Percentiles rank a stretch among this genome's conserved stretches.
Conservation (phyloP, 1,140 invertebrate species). For the Drosophila burlai region DNA sequence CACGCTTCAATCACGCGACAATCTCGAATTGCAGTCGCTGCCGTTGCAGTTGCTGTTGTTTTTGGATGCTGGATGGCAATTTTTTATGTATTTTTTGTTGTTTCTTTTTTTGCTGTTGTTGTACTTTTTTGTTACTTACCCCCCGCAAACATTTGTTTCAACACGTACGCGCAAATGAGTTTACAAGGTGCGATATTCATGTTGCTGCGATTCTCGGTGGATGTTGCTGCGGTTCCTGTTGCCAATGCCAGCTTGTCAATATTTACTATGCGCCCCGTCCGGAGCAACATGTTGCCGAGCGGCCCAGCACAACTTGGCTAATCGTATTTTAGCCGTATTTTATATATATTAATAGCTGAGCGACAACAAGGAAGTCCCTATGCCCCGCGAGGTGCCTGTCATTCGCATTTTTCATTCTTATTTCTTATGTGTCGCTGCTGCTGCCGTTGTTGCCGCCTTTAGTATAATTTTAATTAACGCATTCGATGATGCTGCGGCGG, state of each 20-base stretch:
- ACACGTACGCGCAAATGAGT: conserved; percentile 85
- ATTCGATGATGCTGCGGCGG: conserved; percentile 52
- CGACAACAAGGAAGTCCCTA: conserved; percentile 20
- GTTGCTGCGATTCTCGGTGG: conserved; percentile 57
- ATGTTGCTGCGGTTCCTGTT: conserved; percentile 60
- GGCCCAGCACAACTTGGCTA: conserved; percentile 49
- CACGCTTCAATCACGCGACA: conserved; percentile 24
- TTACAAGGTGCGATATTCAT: conserved; percentile 85
- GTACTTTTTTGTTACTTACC: conserved; percentile 34
- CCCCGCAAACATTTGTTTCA: conserved; percentile 85
- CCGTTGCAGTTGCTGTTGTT: conserved; percentile 43
- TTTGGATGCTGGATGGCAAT: conserved; percentile 40
- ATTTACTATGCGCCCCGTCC: conserved; percentile 71
- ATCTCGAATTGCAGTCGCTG: conserved; percentile 24
- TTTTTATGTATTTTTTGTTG: conserved; percentile 5
- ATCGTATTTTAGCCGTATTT: conserved; percentile 78
- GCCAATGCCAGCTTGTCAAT: conserved; percentile 64
- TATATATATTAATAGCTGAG: conserved; percentile 79
- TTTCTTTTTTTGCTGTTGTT: background rate
- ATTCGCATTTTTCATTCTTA: conserved; percentile 45
- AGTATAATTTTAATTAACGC: conserved; percentile 80
- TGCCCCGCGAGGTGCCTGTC: conserved; percentile 47
- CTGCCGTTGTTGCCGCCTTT: conserved; percentile 52
- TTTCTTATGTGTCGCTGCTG: conserved; percentile 29
- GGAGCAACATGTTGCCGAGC: conserved; percentile 73